A percentile compares a stretch with the other conserved stretches of the same genome.
phyloP scores from a whole-genome alignment of 2,888 invertebrate species.

The Drosophila robusta region DNA sequence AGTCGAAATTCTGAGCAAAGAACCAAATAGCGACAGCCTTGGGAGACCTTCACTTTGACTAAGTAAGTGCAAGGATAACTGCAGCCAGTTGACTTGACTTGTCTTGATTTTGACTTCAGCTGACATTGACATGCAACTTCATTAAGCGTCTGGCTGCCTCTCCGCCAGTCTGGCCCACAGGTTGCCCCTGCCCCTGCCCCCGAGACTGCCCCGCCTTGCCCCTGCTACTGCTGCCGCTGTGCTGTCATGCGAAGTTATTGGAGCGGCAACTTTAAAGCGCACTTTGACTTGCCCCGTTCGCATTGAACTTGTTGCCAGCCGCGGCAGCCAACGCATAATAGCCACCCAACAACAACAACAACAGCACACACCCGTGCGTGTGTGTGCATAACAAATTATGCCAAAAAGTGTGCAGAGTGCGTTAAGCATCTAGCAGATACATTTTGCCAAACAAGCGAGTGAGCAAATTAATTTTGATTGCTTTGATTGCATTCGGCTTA shows the following conservation, averaged over 20 bases:
- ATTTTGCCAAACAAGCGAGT: conserved; percentile 60
- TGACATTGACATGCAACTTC: conserved; percentile 80
- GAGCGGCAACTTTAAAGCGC: conserved; percentile 78
- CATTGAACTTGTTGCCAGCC: conserved; percentile 70
- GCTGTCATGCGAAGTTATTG: conserved; percentile 60
- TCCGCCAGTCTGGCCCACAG: conserved; percentile 7
- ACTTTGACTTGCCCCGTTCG: conserved; percentile 67
- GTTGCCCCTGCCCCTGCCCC: not conserved
- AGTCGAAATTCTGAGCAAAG: not conserved
- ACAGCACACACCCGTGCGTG: not conserved
- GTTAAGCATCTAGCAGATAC: conserved; percentile 65
- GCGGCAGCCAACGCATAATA: conserved; percentile 41
- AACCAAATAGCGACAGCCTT: conserved; percentile 45
- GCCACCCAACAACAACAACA: conserved; percentile 19
- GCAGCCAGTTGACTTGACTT: conserved; percentile 48
- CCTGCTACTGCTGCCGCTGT: conserved; percentile 9
- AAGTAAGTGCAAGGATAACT: conserved; percentile 77
- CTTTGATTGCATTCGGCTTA: conserved; percentile 62
- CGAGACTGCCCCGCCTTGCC: not conserved
- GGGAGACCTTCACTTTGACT: conserved; percentile 71
- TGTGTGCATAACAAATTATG: conserved; percentile 57
- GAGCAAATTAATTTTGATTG: conserved; percentile 79
- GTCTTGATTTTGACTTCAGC: conserved; percentile 55
- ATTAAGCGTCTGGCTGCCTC: conserved; percentile 52
- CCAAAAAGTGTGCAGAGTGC: conserved; percentile 60